Base-by-base conservation (phyloP, 23 tunicate species). In the Styela clava region DNA sequence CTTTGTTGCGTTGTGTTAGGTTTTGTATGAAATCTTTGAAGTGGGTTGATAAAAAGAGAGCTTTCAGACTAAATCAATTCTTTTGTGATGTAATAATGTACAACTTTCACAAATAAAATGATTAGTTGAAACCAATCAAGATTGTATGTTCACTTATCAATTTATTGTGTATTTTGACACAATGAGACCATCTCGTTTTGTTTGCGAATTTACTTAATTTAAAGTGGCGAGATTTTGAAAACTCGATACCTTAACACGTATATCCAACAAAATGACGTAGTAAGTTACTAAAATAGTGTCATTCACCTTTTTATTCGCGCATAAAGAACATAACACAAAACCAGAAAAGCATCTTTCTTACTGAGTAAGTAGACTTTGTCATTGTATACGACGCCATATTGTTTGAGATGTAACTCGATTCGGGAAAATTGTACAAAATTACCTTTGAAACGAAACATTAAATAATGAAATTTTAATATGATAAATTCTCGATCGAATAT, bases 331-430 rank as follows among this genome's bases (percentile, higher is more conserved):
- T 12, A 5, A 44, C 56, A 44, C 56, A 44, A 44, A 44, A 44
- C 7, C 7, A 7, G 56, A 44, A 44, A 44, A 44, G 56, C 12
- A 44, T 12, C 56, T 5, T 12, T 44, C 7, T 44, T 44, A 44
- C 56, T 44, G 12, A 44, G 56, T 12, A 44, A 44, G 56, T 44
- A 44, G 7, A 44, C 56, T 44, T 44, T 44, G 56, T 44, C 77
- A 71, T 71, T 18, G 35, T 18, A 71, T 21, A 71, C 37, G 62
- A 20, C 81, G 81, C 81, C 81, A 76, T 76, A 76, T 76, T 44
- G 81, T 76, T 76, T 76, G 81, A 5, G 16, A n/a, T 33, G 81
- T 20, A 76, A 76, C 31, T 16, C 64, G 65, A 76, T 20, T 22
- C 30, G 71, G 24, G 18, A 18, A 29, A 27, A 0, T 67, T 67